Base-by-base conservation (phyloP, 2,797 vertebrate species). In the Epinephelus malabaricus region DNA sequence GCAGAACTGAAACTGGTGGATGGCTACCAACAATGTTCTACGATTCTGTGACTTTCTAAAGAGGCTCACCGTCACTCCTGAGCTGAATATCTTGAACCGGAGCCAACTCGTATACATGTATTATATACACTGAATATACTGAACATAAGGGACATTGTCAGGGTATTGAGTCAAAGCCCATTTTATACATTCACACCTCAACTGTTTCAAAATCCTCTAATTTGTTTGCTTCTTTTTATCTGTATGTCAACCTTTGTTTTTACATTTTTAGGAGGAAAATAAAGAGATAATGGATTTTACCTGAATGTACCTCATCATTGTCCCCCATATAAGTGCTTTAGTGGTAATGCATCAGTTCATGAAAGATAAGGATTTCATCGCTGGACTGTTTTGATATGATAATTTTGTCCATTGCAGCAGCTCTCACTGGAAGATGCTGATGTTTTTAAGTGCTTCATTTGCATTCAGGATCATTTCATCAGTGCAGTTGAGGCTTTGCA, bases 401-500 rank as follows among this genome's bases (percentile, higher is more conserved):
- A 66, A 61, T 84, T 53, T 11, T 62, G 38, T 64, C 87, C 77
- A 64, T 2, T 60, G 67, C 74, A 81, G 81, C 58, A 81, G 40
- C 70, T 67, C 61, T 71, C n/a, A 49, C 27, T 68, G 63, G 50
- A 69, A 63, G 49, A 80, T 23, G 69, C 58, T 70, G 58, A 67
- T 78, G 66, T 64, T 54, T 83, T 69, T 43, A 62, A 87, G 76
- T 65, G 62, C 67, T 63, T 82, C 27, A 78, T 83, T 83, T 88
- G 54, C 69, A 84, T 72, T 67, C 43, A 65, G 73, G 9, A 59
- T 70, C 0, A 19, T 79, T 87, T 82, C 14, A 30, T 64, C 9
- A 6, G 27, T 92, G 90, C 43, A 91, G 81, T 87, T 73, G 23
- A 54, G 40, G 63, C 58, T 81, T 83, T 30, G 43, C 30, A 69